A percentile compares a stretch with the other conserved stretches of the same genome.
These are phyloP conservation scores for Zeus faber DNA, from an alignment of 2,113 vertebrate species.

Conservation along the genomic window DNA sequence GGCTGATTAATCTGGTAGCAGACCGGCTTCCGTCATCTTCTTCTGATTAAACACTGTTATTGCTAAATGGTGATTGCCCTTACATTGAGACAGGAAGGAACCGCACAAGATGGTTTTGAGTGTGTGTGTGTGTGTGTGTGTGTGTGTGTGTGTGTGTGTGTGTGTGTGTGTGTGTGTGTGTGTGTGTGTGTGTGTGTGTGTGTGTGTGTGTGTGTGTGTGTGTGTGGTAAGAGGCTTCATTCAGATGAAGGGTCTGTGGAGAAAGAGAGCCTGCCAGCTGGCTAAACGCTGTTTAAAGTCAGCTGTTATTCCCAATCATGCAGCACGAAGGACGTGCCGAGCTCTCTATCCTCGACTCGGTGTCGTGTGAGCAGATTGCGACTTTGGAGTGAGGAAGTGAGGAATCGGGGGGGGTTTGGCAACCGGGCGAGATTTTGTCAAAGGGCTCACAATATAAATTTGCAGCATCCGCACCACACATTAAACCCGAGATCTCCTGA, in stretches of 20 bases:
- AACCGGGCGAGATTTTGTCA: too few relatives aligned
- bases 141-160: background rate
- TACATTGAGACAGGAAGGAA: conserved; percentile 14
- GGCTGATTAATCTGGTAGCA: conserved; percentile 25
- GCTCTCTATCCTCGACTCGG: background rate
- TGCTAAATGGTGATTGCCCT: conserved; percentile 15
- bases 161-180: too few relatives aligned
- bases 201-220: background rate
- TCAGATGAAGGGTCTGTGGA: too few relatives aligned
- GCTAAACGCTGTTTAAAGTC: background rate
- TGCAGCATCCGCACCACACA: too few relatives aligned
- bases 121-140: background rate
- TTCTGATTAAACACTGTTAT: conserved; percentile 33
- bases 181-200: background rate
- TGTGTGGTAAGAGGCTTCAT: too few relatives aligned
- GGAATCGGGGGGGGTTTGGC: too few relatives aligned
- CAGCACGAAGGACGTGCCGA: background rate
- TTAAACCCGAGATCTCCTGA: too few relatives aligned
- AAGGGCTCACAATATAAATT: too few relatives aligned
- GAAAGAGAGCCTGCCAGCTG: background rate
- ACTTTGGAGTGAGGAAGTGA: background rate
- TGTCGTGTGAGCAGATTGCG: background rate
- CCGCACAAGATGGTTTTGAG: background rate
- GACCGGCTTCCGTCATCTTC: conserved; percentile 32
- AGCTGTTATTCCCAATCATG: background rate